Percentiles rank a stretch among this genome's conserved stretches.
phyloP scores from a whole-genome alignment of 2,113 vertebrate genomes.

The Columbina picui region DNA sequence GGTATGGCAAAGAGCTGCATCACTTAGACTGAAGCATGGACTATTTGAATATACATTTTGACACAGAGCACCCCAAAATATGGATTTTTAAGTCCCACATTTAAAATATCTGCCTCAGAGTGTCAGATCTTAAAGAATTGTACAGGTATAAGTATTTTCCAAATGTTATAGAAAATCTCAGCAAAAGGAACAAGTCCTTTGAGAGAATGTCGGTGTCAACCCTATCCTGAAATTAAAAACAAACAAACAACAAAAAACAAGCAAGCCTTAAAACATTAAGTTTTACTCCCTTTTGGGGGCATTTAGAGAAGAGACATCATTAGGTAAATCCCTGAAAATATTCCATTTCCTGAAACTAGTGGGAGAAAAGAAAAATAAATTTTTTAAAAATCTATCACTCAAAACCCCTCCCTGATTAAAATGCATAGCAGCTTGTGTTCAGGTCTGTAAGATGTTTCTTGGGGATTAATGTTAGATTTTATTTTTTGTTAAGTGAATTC shows the following conservation, averaged over 20 bases:
- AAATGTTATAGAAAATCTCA: neutral
- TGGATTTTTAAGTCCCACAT: neutral
- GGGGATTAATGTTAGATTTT: neutral
- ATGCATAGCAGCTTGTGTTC: neutral
- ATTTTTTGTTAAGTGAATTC: neutral
- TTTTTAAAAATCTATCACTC: neutral
- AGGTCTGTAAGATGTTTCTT: neutral
- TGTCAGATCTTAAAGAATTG: neutral
- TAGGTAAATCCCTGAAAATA: neutral
- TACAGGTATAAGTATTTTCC: neutral
- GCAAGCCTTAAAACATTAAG: neutral
- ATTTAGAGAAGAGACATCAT: neutral
- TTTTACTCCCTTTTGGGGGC: neutral
- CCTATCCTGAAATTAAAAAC: neutral
- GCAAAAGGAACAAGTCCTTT: neutral
- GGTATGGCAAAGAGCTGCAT: neutral
- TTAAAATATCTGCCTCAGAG: neutral
- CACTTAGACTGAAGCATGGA: neutral
- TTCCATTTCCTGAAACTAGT: neutral
- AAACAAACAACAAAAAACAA: neutral
- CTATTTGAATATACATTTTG: neutral
- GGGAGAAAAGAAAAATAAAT: neutral
- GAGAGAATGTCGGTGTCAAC: neutral
- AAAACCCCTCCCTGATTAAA: neutral
- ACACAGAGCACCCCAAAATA: neutral